Percentiles rank a stretch among this genome's conserved stretches.
Evolutionary conservation across 2,113 vertebrate species (phyloP).

Genomic region (Cyrtonyx montezumae): DNA sequence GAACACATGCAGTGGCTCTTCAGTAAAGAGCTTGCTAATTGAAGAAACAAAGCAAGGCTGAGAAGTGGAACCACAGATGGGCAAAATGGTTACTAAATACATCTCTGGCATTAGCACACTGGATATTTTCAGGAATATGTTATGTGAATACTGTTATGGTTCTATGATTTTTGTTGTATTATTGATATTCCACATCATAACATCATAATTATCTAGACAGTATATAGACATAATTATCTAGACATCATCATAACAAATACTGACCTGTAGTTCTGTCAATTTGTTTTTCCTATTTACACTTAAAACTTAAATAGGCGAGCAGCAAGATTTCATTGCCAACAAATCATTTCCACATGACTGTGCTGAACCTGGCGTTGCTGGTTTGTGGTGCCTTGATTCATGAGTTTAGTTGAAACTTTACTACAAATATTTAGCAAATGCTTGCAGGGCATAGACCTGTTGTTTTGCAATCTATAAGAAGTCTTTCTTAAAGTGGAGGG

Average conservation of each 20-base stretch:
- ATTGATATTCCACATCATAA: too few species aligned
- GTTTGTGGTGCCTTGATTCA: not conserved
- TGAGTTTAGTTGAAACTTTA: not conserved
- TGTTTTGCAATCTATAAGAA: not conserved
- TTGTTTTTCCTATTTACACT: not conserved
- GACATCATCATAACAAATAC: too few species aligned
- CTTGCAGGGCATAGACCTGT: not conserved
- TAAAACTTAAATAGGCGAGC: not conserved
- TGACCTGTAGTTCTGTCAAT: not conserved
- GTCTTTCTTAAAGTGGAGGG: not conserved
- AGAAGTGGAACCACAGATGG: not conserved
- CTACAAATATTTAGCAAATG: not conserved
- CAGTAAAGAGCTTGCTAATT: not conserved
- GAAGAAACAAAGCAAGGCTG: not conserved
- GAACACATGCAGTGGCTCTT: not conserved
- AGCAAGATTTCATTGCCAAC: not conserved
- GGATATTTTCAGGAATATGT: not conserved
- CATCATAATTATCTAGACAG: too few species aligned
- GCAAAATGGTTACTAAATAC: not conserved
- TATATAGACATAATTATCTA: too few species aligned
- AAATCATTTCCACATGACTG: not conserved
- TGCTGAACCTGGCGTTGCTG: not conserved
- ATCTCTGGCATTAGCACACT: not conserved
- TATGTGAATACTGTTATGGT: not conserved
- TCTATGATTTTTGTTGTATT: too few species aligned